A percentile compares a stretch with the other conserved stretches of the same genome.
Evolutionary conservation across 2,113 vertebrate genomes (phyloP).

Genomic region (Nothoprocta pentlandii): DNA sequence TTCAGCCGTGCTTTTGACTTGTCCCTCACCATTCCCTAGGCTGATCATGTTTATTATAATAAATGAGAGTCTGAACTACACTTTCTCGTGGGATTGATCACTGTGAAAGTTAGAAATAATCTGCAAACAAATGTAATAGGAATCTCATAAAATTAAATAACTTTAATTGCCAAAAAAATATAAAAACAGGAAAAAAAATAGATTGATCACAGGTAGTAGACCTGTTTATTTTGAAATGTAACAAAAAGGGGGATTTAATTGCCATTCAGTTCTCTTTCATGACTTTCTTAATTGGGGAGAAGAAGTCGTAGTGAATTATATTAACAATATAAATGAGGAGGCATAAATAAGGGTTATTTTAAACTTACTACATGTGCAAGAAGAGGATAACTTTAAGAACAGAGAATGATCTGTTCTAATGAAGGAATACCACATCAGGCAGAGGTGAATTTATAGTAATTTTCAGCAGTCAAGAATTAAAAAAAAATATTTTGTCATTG

Average conservation of each 20-base stretch:
- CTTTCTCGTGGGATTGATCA: background rate
- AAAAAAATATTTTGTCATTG: background rate
- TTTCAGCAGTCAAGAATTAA: background rate
- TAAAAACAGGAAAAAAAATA: background rate
- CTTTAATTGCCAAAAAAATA: background rate
- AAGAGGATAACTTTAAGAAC: background rate
- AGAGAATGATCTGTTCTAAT: background rate
- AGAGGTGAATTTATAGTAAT: fast-evolving
- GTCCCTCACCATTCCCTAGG: background rate
- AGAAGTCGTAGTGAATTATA: background rate
- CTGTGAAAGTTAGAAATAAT: background rate
- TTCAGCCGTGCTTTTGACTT: background rate
- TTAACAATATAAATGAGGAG: background rate
- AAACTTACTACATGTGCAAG: background rate
- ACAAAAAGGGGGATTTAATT: background rate
- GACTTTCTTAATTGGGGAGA: background rate
- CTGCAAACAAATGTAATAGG: background rate
- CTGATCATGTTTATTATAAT: background rate
- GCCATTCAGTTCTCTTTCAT: background rate
- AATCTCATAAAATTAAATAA: background rate
- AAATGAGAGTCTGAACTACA: background rate
- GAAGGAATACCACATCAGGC: background rate
- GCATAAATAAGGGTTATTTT: background rate
- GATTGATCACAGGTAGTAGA: background rate
- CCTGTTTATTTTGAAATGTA: background rate